Base-by-base conservation (phyloP, 2,797 vertebrate species). In the Fistularia tabacaria region DNA sequence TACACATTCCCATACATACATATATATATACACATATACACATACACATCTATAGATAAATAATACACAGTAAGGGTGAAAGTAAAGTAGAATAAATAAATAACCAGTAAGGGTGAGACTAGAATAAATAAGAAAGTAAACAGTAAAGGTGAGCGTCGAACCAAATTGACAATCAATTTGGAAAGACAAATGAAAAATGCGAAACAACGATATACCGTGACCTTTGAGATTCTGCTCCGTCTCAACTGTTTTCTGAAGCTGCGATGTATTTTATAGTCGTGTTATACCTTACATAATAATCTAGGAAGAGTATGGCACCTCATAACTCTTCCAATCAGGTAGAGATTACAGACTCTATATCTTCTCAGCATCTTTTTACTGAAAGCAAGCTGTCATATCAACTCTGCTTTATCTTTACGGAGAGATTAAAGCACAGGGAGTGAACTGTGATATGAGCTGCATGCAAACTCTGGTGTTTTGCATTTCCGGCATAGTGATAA, bases 391-490 rank as follows among this genome's bases (percentile, higher is more conserved):
- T 45, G 36, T 54, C 0, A 46, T 37, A 46, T 46, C 36, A 7
- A 46, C 12, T 42, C 14, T 9, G n/a, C 36, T 39, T 46, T 39
- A 47, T 56, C 14, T 40, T 56, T 48, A 47, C 40, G 15, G 45
- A n/a, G 14, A 6, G 42, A 11, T 8, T 46, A 3, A 4, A 9
- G 10, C 25, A 54, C 36, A 36, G n/a, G 15, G 3, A 38, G 6
- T n/a, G 40, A 14, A 53, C 14, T 25, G 25, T 25, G 25, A 25
- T 25, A 25, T 25, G 25, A 25, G 2, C 25, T 3, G 25, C 25
- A 3, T 25, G 25, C 25, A 25, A 25, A 25, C n/a, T 37, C 41
- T 45, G 52, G 9, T 13, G 25, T 36, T 11, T 42, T 53, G 15
- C 14, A 51, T 10, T 51, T 13, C 37, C 12, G 41, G 4, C 8